Evolutionary conservation across 2,888 invertebrate genomes (phyloP).

Genomic region (Drosophila kuntzei): DNA sequence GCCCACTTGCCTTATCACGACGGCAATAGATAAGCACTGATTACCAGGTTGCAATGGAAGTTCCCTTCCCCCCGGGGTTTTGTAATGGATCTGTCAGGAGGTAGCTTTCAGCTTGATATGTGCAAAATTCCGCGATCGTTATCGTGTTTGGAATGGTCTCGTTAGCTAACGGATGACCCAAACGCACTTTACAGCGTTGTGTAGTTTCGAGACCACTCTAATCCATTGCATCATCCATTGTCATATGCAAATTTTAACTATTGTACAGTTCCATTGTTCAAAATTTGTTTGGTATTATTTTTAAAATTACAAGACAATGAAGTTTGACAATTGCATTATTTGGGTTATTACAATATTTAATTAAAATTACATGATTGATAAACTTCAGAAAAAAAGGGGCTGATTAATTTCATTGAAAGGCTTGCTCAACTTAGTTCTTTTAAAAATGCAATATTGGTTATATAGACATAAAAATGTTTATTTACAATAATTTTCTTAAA

Average conservation of each 20-base stretch:
- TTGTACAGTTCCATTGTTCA: neutral
- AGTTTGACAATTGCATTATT: neutral
- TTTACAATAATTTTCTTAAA: too few relatives aligned
- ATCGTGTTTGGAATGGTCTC: constrained; percentile 86
- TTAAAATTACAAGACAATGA: neutral
- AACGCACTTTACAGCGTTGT: constrained; percentile 65
- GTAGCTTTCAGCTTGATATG: constrained; percentile 61
- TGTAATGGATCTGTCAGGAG: constrained; percentile 43
- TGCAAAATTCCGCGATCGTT: constrained; percentile 72
- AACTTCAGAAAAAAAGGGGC: neutral
- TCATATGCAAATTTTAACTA: constrained; percentile 83
- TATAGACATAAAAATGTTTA: too few relatives aligned
- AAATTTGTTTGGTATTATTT: neutral
- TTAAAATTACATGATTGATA: neutral
- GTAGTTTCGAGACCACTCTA: constrained; percentile 86
- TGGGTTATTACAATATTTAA: neutral
- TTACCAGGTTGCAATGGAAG: constrained; percentile 24
- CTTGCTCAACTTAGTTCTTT: too few relatives aligned
- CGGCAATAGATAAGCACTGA: constrained; percentile 49
- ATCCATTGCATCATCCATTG: constrained; percentile 82
- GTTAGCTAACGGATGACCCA: constrained; percentile 83
- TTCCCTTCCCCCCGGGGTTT: neutral
- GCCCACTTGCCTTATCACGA: constrained; percentile 32
- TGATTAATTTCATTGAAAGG: neutral
- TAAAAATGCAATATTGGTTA: too few relatives aligned